These are phyloP conservation scores for Subacronicta megacephala DNA, from an alignment of 2,888 invertebrate species.

Conservation along the genomic window DNA sequence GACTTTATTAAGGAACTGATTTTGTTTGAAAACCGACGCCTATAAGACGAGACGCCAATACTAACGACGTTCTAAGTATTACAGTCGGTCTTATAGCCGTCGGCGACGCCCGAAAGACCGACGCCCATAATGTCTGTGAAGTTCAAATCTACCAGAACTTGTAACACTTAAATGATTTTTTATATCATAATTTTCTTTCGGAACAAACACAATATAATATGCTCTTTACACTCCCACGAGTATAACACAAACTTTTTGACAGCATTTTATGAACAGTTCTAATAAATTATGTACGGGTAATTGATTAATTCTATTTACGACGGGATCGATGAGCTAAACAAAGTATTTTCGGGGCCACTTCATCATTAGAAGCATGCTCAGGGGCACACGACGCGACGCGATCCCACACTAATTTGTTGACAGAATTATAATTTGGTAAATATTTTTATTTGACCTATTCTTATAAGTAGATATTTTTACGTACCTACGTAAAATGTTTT, in stretches of 20 bases:
- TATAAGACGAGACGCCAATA: too few species aligned
- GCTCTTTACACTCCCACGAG: slow-evolving; percentile 18
- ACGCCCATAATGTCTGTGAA: too few species aligned
- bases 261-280: slow-evolving; percentile 2
- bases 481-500: too few species aligned
- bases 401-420: slow-evolving; percentile 69
- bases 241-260: slow-evolving; percentile 8
- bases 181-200: too few species aligned
- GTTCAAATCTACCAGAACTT: too few species aligned
- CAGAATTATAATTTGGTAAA: slow-evolving; percentile 52
- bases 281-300: slow-evolving; percentile 29
- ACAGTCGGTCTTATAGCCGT: too few species aligned
- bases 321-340: slow-evolving; percentile 18
- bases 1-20: too few species aligned
- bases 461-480: neutral
- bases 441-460: slow-evolving; percentile 47
- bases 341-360: slow-evolving; percentile 30
- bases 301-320: slow-evolving; percentile 31
- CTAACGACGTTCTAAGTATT: too few species aligned
- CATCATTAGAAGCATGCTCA: slow-evolving; percentile 37
- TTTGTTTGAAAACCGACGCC: too few species aligned
- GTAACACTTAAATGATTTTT: too few species aligned
- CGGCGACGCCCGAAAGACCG: too few species aligned
- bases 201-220: neutral
- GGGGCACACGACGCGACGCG: slow-evolving; percentile 27